These are phyloP conservation scores for Pontoporia blainvillei DNA, from an alignment of 2,113 vertebrate genomes.

Conservation along the genomic window DNA sequence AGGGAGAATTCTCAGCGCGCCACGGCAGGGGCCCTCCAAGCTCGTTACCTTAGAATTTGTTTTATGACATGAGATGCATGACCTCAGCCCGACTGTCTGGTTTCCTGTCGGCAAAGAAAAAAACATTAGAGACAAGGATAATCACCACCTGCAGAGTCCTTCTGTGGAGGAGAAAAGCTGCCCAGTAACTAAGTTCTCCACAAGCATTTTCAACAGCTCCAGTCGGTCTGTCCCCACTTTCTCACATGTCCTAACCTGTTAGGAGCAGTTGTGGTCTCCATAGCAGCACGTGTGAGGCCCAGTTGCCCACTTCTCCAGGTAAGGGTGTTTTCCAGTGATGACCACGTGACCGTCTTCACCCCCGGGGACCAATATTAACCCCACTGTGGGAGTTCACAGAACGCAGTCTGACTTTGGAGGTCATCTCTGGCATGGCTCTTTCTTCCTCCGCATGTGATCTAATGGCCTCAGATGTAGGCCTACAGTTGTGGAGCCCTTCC, in stretches of 20 bases:
- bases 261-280: background rate
- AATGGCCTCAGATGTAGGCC: background rate
- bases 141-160: background rate
- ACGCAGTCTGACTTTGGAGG: background rate
- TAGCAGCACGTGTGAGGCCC: background rate
- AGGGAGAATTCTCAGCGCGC: background rate
- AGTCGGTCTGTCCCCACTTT: background rate
- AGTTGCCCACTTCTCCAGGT: accelerated
- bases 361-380: background rate
- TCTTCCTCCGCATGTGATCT: background rate
- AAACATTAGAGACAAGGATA: accelerated
- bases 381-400: background rate
- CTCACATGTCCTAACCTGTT: accelerated
- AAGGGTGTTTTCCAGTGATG: background rate
- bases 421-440: background rate
- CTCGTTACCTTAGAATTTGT: background rate
- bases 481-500: background rate
- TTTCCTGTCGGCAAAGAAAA: background rate
- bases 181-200: background rate
- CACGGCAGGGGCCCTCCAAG: background rate
- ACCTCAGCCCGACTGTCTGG: background rate
- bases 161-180: background rate
- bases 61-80: background rate
- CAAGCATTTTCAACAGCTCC: background rate
- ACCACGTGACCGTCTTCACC: background rate